Evolutionary conservation across 2,888 invertebrate genomes (phyloP).

Genomic region (Cyaniris semiargus): DNA sequence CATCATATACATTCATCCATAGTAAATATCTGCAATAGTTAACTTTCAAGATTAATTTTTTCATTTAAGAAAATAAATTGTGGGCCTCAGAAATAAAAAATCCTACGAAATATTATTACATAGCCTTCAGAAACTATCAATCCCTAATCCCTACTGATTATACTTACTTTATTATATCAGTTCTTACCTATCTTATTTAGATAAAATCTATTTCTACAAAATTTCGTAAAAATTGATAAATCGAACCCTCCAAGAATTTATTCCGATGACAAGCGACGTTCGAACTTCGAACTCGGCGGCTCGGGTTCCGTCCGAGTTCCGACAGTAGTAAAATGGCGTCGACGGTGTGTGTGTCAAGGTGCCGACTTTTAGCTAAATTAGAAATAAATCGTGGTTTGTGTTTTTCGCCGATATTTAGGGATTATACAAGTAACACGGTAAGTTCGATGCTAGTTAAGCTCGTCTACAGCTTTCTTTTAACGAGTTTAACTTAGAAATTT

Average conservation of each 20-base stretch:
- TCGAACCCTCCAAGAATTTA: not conserved
- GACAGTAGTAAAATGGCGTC: slow-evolving; percentile 81
- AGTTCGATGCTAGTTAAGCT: slow-evolving; percentile 51
- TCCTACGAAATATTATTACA: too few relatives aligned
- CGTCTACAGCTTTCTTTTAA: slow-evolving; percentile 45
- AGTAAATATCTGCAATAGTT: too few relatives aligned
- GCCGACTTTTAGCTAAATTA: slow-evolving; percentile 82
- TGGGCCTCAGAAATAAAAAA: too few relatives aligned
- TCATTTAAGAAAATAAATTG: too few relatives aligned
- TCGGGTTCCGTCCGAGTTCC: not conserved
- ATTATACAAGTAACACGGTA: slow-evolving; percentile 75
- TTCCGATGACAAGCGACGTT: slow-evolving; percentile 1
- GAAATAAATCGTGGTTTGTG: slow-evolving; percentile 81
- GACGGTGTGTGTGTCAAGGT: slow-evolving; percentile 81
- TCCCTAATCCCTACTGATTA: too few relatives aligned
- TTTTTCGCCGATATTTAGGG: slow-evolving; percentile 75
- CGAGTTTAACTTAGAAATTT: slow-evolving; percentile 61
- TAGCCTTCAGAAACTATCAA: too few relatives aligned
- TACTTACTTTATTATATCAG: not conserved
- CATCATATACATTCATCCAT: too few relatives aligned
- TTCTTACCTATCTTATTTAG: not conserved
- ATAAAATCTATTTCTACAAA: too few relatives aligned
- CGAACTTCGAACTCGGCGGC: slow-evolving; percentile 7
- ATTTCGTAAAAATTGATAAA: not conserved
- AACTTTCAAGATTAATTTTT: too few relatives aligned